Conservation (phyloP, 2,888 invertebrate species). For the Torymus tubicola region DNA sequence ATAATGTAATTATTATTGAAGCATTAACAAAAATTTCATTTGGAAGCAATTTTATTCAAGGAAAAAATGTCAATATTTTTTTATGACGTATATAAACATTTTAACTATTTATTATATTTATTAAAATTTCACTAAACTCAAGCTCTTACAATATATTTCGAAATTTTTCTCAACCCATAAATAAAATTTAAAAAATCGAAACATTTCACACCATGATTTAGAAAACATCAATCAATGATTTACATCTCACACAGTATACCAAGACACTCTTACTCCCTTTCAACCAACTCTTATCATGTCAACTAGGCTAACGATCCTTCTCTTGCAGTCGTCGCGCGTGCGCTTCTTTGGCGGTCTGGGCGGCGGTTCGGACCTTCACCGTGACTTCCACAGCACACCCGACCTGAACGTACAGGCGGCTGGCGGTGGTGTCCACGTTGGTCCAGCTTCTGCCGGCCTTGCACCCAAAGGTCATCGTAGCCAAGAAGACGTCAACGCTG, state of each 20-base stretch:
- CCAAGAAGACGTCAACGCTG: constrained; percentile 83
- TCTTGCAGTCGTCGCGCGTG: constrained; percentile 72
- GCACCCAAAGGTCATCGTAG: constrained; percentile 80
- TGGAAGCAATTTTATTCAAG: neutral
- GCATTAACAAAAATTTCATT: neutral
- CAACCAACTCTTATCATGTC: neutral
- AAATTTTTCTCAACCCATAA: no score
- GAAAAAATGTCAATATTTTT: no score
- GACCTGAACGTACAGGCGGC: constrained; percentile 76
- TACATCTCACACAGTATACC: constrained; percentile 6
- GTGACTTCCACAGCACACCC: constrained; percentile 94
- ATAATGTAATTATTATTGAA: no score
- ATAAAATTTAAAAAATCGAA: no score
- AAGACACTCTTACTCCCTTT: neutral
- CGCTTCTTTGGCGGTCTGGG: constrained; percentile 77
- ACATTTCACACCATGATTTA: no score
- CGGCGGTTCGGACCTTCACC: constrained; percentile 81
- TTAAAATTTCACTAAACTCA: no score
- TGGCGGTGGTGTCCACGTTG: neutral
- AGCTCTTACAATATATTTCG: no score
- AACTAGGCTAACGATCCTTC: neutral
- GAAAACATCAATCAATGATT: neutral
- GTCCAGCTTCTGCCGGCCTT: constrained; percentile 48
- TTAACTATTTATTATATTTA: no score
- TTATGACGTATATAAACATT: no score